Percentiles rank a stretch among this genome's conserved stretches.
phyloP scores from a whole-genome alignment of 2,797 vertebrate species.

The Sebastolobus altivelis region DNA sequence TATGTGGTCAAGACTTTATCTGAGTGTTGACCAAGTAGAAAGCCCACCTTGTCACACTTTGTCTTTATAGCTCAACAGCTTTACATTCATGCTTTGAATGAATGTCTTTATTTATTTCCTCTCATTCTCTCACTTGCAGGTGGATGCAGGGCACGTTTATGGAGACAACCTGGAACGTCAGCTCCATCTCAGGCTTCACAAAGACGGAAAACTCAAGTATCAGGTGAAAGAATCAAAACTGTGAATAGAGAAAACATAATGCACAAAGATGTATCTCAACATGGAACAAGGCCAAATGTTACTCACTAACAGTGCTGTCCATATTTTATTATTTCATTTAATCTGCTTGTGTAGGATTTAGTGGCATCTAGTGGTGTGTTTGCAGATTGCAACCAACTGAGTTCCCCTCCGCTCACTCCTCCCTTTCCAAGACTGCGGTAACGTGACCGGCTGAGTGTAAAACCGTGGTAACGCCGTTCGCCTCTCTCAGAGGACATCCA shows the following conservation, averaged over 20 bases:
- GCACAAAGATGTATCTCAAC: background rate
- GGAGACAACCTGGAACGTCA: slow-evolving; percentile 93
- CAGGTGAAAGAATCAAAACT: slow-evolving; percentile 84
- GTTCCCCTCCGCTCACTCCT: no score
- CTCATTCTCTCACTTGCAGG: slow-evolving; percentile 76
- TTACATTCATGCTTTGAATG: background rate
- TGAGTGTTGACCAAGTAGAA: background rate
- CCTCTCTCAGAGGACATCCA: no score
- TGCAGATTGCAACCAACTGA: no score
- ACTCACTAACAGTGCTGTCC: background rate
- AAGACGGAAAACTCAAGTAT: slow-evolving; percentile 95
- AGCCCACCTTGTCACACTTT: background rate
- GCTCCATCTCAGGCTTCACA: slow-evolving; percentile 89
- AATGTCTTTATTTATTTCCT: background rate
- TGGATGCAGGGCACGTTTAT: slow-evolving; percentile 95
- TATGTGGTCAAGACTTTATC: background rate
- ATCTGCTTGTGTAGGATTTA: background rate
- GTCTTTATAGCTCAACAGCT: background rate
- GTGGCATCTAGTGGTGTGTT: no score
- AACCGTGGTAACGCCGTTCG: no score
- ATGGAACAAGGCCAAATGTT: background rate
- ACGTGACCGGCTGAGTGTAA: no score
- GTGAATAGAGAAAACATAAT: background rate
- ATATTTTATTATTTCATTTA: background rate
- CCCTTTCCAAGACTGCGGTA: no score